Evolutionary conservation across 1,140 invertebrate species (phyloP).

Genomic region (Cotesia chilonis): DNA sequence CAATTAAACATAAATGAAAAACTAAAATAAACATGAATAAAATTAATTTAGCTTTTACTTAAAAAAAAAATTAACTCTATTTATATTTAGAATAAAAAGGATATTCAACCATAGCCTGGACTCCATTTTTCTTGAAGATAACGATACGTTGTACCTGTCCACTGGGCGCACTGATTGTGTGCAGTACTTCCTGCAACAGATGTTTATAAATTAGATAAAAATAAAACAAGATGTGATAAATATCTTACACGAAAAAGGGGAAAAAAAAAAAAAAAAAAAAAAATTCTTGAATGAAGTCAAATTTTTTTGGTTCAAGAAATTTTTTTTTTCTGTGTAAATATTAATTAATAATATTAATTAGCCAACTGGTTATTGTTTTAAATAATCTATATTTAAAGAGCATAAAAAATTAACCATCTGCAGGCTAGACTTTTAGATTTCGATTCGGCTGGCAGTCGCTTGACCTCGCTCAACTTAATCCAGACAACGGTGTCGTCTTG

Average conservation of each 20-base stretch:
- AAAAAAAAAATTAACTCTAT: neutral
- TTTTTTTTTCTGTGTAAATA: too few relatives aligned
- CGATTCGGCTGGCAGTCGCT: slow-evolving; percentile 30
- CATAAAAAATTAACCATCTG: slow-evolving; percentile 28
- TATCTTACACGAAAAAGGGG: neutral
- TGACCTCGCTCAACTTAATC: slow-evolving; percentile 37
- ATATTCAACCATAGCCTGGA: slow-evolving; percentile 99
- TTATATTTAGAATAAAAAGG: slow-evolving; percentile 72
- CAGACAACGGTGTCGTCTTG: slow-evolving; percentile 23
- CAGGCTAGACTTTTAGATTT: slow-evolving; percentile 6
- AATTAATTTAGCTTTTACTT: too few relatives aligned
- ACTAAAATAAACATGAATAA: neutral
- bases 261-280: too few relatives aligned
- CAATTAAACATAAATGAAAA: neutral
- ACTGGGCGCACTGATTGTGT: slow-evolving; percentile 94
- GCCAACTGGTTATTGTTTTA: neutral
- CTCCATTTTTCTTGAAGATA: slow-evolving; percentile 98
- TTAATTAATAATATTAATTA: too few relatives aligned
- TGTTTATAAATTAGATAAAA: slow-evolving; percentile 41
- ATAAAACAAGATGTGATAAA: slow-evolving; percentile 6
- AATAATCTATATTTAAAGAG: slow-evolving; percentile 27
- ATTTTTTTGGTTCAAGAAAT: too few relatives aligned
- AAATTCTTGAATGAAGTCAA: too few relatives aligned
- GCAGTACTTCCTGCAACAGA: slow-evolving; percentile 93
- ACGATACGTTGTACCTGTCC: slow-evolving; percentile 98